Conservation (phyloP, 2,113 vertebrate genomes). For the Dryoscopus gambensis region DNA sequence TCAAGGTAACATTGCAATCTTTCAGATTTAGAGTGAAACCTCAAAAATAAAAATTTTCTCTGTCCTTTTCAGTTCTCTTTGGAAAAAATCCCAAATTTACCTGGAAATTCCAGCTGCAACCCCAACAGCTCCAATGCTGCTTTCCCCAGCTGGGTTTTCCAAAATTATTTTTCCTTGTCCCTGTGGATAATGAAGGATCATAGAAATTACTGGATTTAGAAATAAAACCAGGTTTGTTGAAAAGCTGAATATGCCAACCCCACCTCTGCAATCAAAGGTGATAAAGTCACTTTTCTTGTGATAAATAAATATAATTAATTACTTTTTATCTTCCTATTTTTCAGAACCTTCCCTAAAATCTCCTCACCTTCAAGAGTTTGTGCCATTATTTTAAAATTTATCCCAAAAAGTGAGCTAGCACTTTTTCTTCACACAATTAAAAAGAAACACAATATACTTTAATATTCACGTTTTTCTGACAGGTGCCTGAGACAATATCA, state of each 20-base stretch:
- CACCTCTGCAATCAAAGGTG: background rate
- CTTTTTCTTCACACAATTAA: background rate
- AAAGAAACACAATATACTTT: background rate
- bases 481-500: background rate
- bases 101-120: background rate
- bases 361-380: background rate
- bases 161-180: background rate
- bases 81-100: background rate
- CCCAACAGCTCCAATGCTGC: accelerated
- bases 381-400: background rate
- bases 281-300: background rate
- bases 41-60: background rate
- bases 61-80: background rate
- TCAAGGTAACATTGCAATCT: background rate
- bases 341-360: background rate
- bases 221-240: background rate
- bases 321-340: background rate
- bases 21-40: background rate
- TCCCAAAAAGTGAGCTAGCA: background rate
- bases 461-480: background rate
- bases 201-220: background rate
- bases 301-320: background rate
- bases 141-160: background rate
- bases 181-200: background rate
- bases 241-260: background rate